These are phyloP conservation scores for Drosophila fungiperda DNA, from an alignment of 2,888 invertebrate genomes.

Conservation along the genomic window DNA sequence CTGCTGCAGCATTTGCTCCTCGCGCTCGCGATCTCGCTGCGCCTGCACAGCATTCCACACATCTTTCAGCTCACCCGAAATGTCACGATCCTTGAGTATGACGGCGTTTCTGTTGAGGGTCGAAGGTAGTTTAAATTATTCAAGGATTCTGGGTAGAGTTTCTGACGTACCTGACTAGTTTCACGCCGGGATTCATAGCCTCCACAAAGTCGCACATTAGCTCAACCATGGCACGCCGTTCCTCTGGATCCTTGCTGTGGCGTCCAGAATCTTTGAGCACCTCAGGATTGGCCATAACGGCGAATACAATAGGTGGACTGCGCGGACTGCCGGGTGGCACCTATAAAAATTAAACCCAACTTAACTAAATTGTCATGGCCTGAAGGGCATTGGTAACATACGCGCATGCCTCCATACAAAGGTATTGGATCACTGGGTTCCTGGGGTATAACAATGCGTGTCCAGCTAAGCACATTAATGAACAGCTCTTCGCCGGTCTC, in stretches of 20 bases:
- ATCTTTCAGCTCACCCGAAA: conserved; percentile 90
- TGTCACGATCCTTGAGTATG: conserved; percentile 89
- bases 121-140: background rate
- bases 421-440: conserved; percentile 89
- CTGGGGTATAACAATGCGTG: conserved; percentile 89
- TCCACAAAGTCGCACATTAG: conserved; percentile 90
- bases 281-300: conserved; percentile 91
- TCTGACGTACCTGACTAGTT: conserved; percentile 85
- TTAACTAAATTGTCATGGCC: background rate
- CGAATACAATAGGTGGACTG: conserved; percentile 88
- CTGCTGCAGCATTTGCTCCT: conserved; percentile 84
- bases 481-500: conserved; percentile 86
- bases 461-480: conserved; percentile 91
- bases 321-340: conserved; percentile 88
- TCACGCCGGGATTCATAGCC: conserved; percentile 89
- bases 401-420: conserved; percentile 90
- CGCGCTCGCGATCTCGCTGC: conserved; percentile 84
- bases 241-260: conserved; percentile 88
- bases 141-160: background rate
- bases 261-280: conserved; percentile 89
- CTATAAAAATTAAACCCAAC: conserved; percentile 73
- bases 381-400: conserved; percentile 70
- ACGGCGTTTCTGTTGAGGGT: conserved; percentile 85
- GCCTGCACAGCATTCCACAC: conserved; percentile 90
- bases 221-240: conserved; percentile 89